These are phyloP conservation scores for Brassicogethes aeneus DNA, from an alignment of 2,888 invertebrate genomes.

Conservation along the genomic window DNA sequence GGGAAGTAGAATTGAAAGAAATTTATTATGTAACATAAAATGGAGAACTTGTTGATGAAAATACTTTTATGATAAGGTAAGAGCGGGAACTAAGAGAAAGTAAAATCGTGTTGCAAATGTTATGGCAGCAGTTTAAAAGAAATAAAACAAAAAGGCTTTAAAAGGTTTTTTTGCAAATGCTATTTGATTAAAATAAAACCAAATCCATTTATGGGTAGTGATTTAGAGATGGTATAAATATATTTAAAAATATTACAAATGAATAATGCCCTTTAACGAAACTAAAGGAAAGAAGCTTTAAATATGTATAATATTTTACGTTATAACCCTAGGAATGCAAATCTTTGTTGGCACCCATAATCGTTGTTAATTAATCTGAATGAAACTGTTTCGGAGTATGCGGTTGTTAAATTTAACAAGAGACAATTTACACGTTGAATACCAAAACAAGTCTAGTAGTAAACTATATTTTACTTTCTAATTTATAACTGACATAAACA, in stretches of 20 bases:
- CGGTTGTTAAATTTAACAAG: neutral
- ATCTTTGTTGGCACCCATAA: too few relatives aligned
- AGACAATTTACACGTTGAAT: neutral
- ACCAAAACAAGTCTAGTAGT: neutral
- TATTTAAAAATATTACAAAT: too few relatives aligned
- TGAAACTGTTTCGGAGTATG: neutral
- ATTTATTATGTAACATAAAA: neutral
- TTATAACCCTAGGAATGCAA: too few relatives aligned
- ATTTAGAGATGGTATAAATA: too few relatives aligned
- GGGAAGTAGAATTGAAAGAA: too few relatives aligned
- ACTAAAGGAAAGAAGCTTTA: too few relatives aligned
- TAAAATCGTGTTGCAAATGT: neutral
- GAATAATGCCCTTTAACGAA: too few relatives aligned
- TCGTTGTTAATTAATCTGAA: neutral
- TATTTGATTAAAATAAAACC: neutral
- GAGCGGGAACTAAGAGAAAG: neutral
- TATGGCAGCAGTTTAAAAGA: neutral
- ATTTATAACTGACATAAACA: constrained; percentile 7
- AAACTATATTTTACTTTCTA: neutral
- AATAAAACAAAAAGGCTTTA: neutral
- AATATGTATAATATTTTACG: too few relatives aligned
- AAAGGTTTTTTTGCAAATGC: neutral
- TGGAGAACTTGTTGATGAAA: neutral
- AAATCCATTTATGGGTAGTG: too few relatives aligned
- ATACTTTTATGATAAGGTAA: neutral